phyloP scores from a whole-genome alignment of 1,140 invertebrate species.

The Macrostomum lignano region DNA sequence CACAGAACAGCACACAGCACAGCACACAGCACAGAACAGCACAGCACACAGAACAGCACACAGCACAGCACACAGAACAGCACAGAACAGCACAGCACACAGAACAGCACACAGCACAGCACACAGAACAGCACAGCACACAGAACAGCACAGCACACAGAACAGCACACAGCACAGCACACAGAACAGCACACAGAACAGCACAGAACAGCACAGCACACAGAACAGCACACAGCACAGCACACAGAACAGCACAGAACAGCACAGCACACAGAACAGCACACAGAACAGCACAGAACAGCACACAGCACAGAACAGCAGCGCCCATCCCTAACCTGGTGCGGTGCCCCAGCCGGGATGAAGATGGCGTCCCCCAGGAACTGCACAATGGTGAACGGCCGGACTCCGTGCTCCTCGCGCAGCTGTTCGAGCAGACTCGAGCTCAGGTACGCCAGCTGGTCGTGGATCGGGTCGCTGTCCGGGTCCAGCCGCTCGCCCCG shows the following conservation, averaged over 20 bases:
- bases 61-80: no score
- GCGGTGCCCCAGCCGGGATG: slow-evolving; percentile 80
- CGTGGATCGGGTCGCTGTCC: slow-evolving; percentile 80
- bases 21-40: no score
- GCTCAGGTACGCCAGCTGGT: slow-evolving; percentile 82
- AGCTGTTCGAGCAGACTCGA: slow-evolving; percentile 52
- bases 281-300: slow-evolving; percentile 6
- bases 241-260: slow-evolving; percentile 1
- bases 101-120: no score
- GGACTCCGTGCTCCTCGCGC: slow-evolving; percentile 64
- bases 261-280: slow-evolving; percentile 6
- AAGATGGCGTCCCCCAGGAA: slow-evolving; percentile 83
- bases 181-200: no score
- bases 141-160: no score
- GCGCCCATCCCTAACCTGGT: slow-evolving; percentile 43
- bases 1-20: no score
- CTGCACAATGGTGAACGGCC: slow-evolving; percentile 76
- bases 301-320: slow-evolving; percentile 3
- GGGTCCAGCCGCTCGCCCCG: slow-evolving; percentile 51
- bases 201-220: no score
- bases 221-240: no score
- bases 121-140: no score
- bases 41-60: no score
- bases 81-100: no score
- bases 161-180: no score